phyloP scores from a whole-genome alignment of 2,888 invertebrate species.

The Synanthedon myopaeformis region DNA sequence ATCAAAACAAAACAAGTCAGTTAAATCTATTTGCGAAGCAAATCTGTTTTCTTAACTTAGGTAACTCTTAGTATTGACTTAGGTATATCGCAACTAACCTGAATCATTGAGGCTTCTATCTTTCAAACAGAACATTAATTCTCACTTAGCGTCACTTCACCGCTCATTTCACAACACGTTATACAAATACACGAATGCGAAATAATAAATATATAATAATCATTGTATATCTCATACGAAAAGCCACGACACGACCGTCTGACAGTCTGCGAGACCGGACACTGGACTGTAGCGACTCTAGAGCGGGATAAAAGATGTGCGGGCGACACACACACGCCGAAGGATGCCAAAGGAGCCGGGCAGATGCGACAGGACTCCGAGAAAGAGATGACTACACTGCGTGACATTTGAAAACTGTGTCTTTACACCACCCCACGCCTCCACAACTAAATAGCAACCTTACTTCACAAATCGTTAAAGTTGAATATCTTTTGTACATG shows the following conservation, averaged over 20 bases:
- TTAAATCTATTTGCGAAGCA: not conserved
- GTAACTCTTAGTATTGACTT: no score
- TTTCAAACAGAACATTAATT: conserved; percentile 50
- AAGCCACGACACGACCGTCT: conserved; percentile 52
- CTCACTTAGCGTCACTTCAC: conserved; percentile 55
- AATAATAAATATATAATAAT: conserved; percentile 34
- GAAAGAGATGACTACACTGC: conserved; percentile 69
- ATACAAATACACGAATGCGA: conserved; percentile 38
- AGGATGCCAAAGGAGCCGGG: conserved; percentile 66
- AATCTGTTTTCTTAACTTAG: not conserved
- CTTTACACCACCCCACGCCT: conserved; percentile 50
- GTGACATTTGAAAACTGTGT: conserved; percentile 70
- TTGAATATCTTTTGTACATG: conserved; percentile 12
- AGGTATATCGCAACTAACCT: conserved; percentile 45
- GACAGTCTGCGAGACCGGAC: conserved; percentile 58
- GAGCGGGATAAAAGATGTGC: conserved; percentile 66
- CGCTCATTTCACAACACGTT: conserved; percentile 58
- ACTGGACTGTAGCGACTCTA: conserved; percentile 57
- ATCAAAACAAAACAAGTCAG: no score
- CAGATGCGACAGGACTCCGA: conserved; percentile 68
- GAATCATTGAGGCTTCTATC: conserved; percentile 61
- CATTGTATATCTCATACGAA: conserved; percentile 24
- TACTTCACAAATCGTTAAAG: conserved; percentile 10
- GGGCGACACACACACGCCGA: conserved; percentile 60
- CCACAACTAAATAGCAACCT: conserved; percentile 12